These are phyloP conservation scores for Gymnocephalus cernua DNA, from an alignment of 2,113 vertebrate species.

Conservation along the genomic window DNA sequence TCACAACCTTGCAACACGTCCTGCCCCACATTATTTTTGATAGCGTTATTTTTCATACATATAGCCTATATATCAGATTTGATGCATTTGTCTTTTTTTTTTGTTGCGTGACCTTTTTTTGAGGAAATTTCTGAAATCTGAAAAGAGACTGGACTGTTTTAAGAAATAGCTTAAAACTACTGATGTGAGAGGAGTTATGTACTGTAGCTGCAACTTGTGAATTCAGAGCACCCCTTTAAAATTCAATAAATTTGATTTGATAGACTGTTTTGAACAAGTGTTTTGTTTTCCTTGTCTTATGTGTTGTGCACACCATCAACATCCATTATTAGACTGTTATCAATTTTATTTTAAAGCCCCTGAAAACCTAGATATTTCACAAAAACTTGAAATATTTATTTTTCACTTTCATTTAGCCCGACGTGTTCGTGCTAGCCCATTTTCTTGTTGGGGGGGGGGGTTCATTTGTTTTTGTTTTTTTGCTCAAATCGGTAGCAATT, in stretches of 20 bases:
- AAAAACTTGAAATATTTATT: neutral
- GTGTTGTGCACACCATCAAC: neutral
- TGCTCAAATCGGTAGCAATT: neutral
- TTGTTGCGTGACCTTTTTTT: conserved; percentile 66
- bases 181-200: conserved; percentile 67
- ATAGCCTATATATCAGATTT: conserved; percentile 65
- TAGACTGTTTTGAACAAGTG: conserved; percentile 71
- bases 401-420: neutral
- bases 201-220: conserved; percentile 80
- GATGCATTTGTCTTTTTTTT: conserved; percentile 71
- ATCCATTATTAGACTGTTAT: neutral
- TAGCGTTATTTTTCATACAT: conserved; percentile 79
- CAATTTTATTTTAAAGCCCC: neutral
- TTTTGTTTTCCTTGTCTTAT: conserved; percentile 35
- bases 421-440: neutral
- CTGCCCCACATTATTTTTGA: conserved; percentile 81
- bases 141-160: conserved; percentile 69
- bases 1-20: conserved; percentile 80
- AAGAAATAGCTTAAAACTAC: conserved; percentile 65
- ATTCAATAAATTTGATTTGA: conserved; percentile 84
- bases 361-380: neutral
- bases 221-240: conserved; percentile 81
- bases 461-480: neutral
- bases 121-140: conserved; percentile 56
- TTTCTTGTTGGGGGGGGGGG: neutral